These are phyloP conservation scores for Catalaphyllia jardinei DNA, from an alignment of 64 coral and sea anemone species.

Conservation along the genomic window DNA sequence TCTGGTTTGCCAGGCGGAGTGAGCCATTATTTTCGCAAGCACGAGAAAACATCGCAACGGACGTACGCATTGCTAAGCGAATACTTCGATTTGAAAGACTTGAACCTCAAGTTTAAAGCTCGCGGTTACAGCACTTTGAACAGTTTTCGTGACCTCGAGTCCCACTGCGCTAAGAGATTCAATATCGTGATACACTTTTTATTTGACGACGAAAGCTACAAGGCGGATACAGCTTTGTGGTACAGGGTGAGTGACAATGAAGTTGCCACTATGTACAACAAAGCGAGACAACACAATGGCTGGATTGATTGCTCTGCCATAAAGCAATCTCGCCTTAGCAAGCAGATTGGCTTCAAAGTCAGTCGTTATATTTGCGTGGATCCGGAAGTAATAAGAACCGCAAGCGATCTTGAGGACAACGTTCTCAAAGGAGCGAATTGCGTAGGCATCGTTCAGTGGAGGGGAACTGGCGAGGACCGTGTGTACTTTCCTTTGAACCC, in stretches of 20 bases:
- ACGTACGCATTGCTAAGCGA: constrained; percentile 69
- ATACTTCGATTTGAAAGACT: constrained; percentile 73
- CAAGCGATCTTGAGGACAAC: constrained; percentile 74
- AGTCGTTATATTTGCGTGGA: constrained; percentile 95
- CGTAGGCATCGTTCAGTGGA: constrained; percentile 94
- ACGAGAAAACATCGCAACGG: not conserved
- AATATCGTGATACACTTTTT: constrained; percentile 97
- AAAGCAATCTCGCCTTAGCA: constrained; percentile 75
- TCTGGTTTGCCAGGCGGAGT: constrained; percentile 81
- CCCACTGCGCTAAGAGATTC: constrained; percentile 72
- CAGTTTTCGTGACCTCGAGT: constrained; percentile 76
- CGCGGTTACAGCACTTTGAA: constrained; percentile 78
- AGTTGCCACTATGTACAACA: constrained; percentile 60
- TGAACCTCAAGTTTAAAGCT: constrained; percentile 72
- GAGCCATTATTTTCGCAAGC: constrained; percentile 73
- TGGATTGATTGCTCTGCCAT: constrained; percentile 90
- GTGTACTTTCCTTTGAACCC: constrained; percentile 69
- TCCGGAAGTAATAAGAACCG: constrained; percentile 83
- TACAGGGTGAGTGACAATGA: constrained; percentile 72
- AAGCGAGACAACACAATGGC: constrained; percentile 59
- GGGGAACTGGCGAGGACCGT: constrained; percentile 71
- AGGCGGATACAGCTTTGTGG: constrained; percentile 72
- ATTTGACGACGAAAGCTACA: constrained; percentile 54
- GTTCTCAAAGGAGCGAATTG: constrained; percentile 76
- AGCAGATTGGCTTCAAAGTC: constrained; percentile 93